Evolutionary conservation across 2,113 vertebrate species (phyloP).

Genomic region (Guaruba guarouba): DNA sequence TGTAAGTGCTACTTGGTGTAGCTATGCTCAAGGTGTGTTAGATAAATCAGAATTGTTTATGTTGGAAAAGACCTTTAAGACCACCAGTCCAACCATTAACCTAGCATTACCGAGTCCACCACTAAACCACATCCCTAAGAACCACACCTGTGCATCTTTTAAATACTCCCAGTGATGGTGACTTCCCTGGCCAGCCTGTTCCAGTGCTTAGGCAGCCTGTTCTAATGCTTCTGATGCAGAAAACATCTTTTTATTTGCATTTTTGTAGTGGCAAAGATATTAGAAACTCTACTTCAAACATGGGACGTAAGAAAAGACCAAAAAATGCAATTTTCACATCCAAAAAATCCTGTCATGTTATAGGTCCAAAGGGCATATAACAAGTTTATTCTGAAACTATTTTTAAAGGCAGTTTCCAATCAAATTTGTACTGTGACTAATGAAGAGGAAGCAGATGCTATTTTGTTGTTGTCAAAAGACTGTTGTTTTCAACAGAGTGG

Average conservation of each 20-base stretch:
- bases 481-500: background rate
- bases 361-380: background rate
- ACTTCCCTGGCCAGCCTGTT: background rate
- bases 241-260: background rate
- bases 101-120: background rate
- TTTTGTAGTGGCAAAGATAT: background rate
- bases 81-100: background rate
- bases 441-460: background rate
- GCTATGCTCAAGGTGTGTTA: background rate
- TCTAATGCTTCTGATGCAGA: background rate
- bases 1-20: accelerated
- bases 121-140: background rate
- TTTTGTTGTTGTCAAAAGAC: background rate
- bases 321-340: background rate
- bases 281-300: background rate
- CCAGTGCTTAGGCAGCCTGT: too few species aligned
- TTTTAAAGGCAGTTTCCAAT: background rate
- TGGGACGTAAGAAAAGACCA: background rate
- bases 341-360: background rate
- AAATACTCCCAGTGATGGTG: background rate
- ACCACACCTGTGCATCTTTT: accelerated
- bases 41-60: background rate
- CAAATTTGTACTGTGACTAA: background rate
- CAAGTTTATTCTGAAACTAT: background rate
- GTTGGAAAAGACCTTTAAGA: background rate